A percentile compares a stretch with the other conserved stretches of the same genome.
Conservation (phyloP, 2,113 vertebrate species). For the Triplophysa siluroides region DNA sequence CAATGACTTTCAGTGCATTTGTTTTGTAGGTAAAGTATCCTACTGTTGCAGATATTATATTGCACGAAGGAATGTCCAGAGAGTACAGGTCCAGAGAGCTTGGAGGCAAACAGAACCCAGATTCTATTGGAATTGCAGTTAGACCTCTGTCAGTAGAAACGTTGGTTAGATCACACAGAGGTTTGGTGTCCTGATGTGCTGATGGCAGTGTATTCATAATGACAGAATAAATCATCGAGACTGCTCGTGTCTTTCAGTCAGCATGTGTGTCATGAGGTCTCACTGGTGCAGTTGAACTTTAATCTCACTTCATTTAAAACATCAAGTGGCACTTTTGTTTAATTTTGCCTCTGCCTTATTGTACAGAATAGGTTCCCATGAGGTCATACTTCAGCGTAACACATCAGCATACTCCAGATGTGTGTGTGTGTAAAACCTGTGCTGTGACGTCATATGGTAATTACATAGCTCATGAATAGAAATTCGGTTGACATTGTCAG, state of each 20-base stretch:
- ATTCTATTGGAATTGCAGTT: neutral
- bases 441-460: no score
- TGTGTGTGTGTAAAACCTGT: no score
- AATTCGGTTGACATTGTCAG: neutral
- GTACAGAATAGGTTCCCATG: no score
- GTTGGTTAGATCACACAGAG: neutral
- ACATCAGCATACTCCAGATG: no score
- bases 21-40: neutral
- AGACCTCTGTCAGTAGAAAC: constrained; percentile 17
- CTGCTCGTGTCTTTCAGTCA: neutral
- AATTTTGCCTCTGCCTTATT: no score
- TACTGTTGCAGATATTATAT: neutral
- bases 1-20: neutral
- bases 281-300: neutral
- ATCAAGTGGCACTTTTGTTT: no score
- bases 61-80: neutral
- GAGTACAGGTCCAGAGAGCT: neutral
- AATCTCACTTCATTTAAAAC: no score
- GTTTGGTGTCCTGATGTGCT: neutral
- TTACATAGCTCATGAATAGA: neutral
- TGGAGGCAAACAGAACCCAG: neutral
- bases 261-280: neutral
- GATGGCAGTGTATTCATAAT: constrained; percentile 14
- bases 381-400: no score
- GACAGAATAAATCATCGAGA: neutral